Base-by-base conservation (phyloP, 2,113 vertebrate species). In the Pungitius pungitius region DNA sequence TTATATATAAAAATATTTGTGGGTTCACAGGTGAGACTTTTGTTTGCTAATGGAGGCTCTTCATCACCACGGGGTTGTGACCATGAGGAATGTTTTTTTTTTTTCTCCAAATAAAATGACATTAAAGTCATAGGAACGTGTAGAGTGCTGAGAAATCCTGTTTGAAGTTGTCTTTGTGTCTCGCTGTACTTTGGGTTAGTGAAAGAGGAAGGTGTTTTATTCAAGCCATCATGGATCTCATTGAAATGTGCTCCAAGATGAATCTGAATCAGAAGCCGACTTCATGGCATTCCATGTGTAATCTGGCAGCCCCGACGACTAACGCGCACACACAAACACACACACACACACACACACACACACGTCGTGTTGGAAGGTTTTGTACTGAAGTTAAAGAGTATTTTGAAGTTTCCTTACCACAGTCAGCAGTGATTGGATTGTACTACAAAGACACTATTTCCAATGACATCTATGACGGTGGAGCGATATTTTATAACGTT, bases 401-500 rank as follows among this genome's bases (percentile, higher is more conserved):
- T 92, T 88, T 92, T 89, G 76, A 90, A 80, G 80, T 92, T 89
- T 91, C 87, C 87, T 91, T 78, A 86, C 88, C 81, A 63, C 80
- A 73, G 87, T 80, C 79, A 58, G 78, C 76, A 75, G 81, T 66
- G 74, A 83, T 87, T 76, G 69, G 86, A 84, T 83, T 89, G 85
- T 88, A 90, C 77, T 74, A 83, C 87, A 87, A 87, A 86, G 78
- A 91, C 67, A 63, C 83, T 88, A 87, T 89, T 91, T 89, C 84
- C 88, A 74, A 88, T 85, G 84, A 91, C 88, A 92, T 93, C 90
- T 91, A 89, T 92, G 93, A 92, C 91, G 77, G 90, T 92, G 88
- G 88, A 93, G 91, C 92, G 91, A 92, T 94, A 92, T 95, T 94
- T 94, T 94, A 90, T 92, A 92, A 92, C 47, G 64, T 86, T 87